These are phyloP conservation scores for Pseudomyrmex gracilis DNA, from an alignment of 1,140 invertebrate genomes.

Conservation along the genomic window DNA sequence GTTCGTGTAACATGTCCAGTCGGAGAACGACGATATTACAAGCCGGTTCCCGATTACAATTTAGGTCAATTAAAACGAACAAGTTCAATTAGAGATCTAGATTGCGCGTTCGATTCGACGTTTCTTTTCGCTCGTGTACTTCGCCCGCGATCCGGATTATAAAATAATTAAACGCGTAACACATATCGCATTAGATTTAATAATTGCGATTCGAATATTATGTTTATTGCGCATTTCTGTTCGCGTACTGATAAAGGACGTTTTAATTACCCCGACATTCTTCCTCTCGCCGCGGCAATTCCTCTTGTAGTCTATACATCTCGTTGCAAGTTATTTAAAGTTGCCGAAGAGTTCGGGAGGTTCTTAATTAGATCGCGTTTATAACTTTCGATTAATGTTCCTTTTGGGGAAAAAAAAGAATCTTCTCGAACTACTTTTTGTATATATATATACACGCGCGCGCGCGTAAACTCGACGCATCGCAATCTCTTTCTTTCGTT, in stretches of 20 bases:
- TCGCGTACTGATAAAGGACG: slow-evolving; percentile 12
- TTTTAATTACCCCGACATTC: slow-evolving; percentile 32
- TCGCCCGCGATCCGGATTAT: not conserved
- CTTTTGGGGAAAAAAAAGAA: slow-evolving; percentile 1
- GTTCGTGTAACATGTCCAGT: not conserved
- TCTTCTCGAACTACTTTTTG: not conserved
- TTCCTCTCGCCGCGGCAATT: slow-evolving; percentile 22
- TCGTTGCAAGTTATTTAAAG: slow-evolving; percentile 47
- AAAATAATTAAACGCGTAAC: not conserved
- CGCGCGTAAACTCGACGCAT: too few relatives aligned
- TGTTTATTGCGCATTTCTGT: not conserved
- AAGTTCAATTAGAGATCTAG: not conserved
- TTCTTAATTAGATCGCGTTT: slow-evolving; percentile 44
- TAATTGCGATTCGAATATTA: not conserved
- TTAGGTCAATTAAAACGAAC: not conserved
- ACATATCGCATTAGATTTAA: too few relatives aligned
- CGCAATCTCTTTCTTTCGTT: not conserved
- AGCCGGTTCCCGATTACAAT: not conserved
- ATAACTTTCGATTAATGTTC: slow-evolving; percentile 54
- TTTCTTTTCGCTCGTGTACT: not conserved
- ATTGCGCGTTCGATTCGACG: not conserved
- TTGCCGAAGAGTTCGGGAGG: slow-evolving; percentile 42
- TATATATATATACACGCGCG: not conserved
- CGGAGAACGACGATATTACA: not conserved
- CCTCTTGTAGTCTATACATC: not conserved